These are phyloP conservation scores for Agonopterix heracliana DNA, from an alignment of 2,888 invertebrate species.

Conservation along the genomic window DNA sequence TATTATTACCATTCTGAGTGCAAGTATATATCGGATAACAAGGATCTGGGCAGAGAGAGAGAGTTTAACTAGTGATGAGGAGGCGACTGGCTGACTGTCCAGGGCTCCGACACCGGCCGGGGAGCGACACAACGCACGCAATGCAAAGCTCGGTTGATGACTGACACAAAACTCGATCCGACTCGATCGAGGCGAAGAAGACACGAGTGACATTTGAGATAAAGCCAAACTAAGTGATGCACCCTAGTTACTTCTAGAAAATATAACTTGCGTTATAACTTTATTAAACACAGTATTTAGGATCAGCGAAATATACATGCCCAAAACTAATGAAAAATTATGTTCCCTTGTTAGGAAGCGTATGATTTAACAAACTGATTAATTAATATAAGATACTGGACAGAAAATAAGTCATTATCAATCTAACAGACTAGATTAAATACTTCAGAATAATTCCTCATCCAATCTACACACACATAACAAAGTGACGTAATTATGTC, in stretches of 20 bases:
- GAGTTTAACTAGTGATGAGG: slow-evolving; percentile 32
- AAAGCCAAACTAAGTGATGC: slow-evolving; percentile 72
- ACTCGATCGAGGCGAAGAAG: slow-evolving; percentile 28
- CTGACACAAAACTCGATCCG: not conserved
- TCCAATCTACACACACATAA: slow-evolving; percentile 58
- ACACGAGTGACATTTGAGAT: slow-evolving; percentile 52
- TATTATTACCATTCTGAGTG: slow-evolving; percentile 74
- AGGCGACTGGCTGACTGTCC: slow-evolving; percentile 10
- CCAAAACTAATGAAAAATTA: slow-evolving; percentile 69
- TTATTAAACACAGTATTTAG: slow-evolving; percentile 51
- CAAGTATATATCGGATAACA: slow-evolving; percentile 54
- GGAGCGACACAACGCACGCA: slow-evolving; percentile 4
- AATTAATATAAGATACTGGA: slow-evolving; percentile 56
- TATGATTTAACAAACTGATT: slow-evolving; percentile 55
- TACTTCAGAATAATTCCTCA: slow-evolving; percentile 59
- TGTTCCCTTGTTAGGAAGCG: slow-evolving; percentile 73
- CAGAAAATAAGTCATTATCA: slow-evolving; percentile 50
- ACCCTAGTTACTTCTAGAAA: slow-evolving; percentile 63
- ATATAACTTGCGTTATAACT: slow-evolving; percentile 46
- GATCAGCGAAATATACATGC: slow-evolving; percentile 72
- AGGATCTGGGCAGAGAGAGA: slow-evolving; percentile 63
- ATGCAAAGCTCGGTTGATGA: slow-evolving; percentile 3
- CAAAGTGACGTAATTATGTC: slow-evolving; percentile 1
- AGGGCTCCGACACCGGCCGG: slow-evolving; percentile 1
- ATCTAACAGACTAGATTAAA: slow-evolving; percentile 53